A percentile compares a stretch with the other conserved stretches of the same genome.
Evolutionary conservation across 2,113 vertebrate genomes (phyloP).

Genomic region (Rhinolophus ferrumequinum): DNA sequence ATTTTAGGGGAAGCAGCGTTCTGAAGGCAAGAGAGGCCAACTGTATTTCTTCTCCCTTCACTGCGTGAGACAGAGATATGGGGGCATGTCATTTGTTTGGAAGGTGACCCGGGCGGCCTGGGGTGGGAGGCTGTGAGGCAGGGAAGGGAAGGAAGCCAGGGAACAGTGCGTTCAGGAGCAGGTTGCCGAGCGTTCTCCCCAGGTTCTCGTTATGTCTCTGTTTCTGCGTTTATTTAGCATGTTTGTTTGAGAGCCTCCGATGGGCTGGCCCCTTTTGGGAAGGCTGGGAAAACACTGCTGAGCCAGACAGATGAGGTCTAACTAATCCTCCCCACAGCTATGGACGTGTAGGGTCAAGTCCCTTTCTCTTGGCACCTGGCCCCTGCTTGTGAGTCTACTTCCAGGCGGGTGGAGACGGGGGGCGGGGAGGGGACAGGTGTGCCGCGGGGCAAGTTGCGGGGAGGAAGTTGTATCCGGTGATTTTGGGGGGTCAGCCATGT

Average conservation of each 20-base stretch:
- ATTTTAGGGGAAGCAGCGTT: rapidly evolving
- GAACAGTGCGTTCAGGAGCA: rapidly evolving
- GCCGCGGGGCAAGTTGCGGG: background rate
- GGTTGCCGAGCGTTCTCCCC: rapidly evolving
- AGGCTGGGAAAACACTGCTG: background rate
- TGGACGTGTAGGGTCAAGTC: rapidly evolving
- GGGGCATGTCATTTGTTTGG: background rate
- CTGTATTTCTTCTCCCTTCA: background rate
- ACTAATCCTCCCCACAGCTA: rapidly evolving
- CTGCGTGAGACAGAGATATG: background rate
- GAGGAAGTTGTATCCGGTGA: background rate
- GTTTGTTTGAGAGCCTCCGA: background rate
- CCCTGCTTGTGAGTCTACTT: background rate
- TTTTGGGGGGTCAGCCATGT: background rate
- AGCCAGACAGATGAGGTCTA: rapidly evolving
- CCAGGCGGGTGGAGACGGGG: background rate
- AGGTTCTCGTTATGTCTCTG: rapidly evolving
- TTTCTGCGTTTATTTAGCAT: background rate
- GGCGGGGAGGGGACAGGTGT: background rate
- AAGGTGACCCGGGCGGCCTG: background rate
- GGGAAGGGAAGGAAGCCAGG: too few relatives aligned
- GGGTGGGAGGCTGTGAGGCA: background rate
- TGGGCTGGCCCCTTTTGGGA: background rate
- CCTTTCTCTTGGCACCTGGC: background rate
- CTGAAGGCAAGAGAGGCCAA: background rate